Base-by-base conservation (phyloP, 2,797 vertebrate genomes). In the Odontamblyopus lacepedii region DNA sequence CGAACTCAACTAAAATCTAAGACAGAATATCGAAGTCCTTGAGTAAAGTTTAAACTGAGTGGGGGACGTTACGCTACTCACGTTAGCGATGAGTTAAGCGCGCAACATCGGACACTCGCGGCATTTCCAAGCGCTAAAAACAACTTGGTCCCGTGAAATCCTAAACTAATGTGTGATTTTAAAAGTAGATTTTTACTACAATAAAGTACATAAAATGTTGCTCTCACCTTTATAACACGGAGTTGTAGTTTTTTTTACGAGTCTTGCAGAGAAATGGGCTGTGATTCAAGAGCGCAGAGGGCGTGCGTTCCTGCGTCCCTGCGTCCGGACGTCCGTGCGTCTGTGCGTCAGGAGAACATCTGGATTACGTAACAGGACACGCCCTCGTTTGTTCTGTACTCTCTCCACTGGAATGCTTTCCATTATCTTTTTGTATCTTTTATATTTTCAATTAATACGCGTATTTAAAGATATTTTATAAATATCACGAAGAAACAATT, bases 171-270 rank as follows among this genome's bases (percentile, higher is more conserved):
- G 50, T 1, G 50, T 53, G 50, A 53, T 19, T 53, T 26, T 12
- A n/a, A 8, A n/a, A 18, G 18, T 7, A 19, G 6, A 23, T 48
- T 15, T 27, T 12, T 6, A 3, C 2, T 6, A 7, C 7, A 13
- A 11, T 13, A 0, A 53, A 50, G 13, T 0, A 0, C 2, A 29
- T 26, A 44, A 41, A 2, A 1, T 38, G 7, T 18, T 0, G 0
- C 15, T 23, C 79, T 73, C 38, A 85, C 85, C 75, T 76, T 64
- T 9, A 44, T 26, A 26, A 44, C 29, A 9, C 9, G 48, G 29
- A 23, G 48, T 19, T n/a, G 1, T 1, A 0, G 38, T 51, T 2
- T 1, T 51, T 62, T 6, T 38, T 57, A 35, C 16, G 70, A 15
- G 53, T 23, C 19, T 16, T 23, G 23, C 2, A 7, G 13, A 26